Percentiles rank a stretch among this genome's conserved stretches.
These are phyloP conservation scores for Sesamia inferens DNA, from an alignment of 2,888 invertebrate genomes.

Conservation along the genomic window DNA sequence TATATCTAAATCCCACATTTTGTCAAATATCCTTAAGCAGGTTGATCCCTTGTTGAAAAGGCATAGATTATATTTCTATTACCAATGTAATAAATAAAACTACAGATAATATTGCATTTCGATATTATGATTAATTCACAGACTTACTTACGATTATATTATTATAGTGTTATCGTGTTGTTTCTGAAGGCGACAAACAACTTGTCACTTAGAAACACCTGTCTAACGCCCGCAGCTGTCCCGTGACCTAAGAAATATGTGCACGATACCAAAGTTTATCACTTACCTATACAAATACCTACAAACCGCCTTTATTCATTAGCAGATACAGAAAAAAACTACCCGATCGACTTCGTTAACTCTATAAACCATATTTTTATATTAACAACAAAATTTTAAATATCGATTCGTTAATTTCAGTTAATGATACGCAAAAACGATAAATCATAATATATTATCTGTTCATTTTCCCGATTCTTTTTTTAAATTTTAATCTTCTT, in stretches of 20 bases:
- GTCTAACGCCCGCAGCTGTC: slow-evolving; percentile 83
- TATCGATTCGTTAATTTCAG: slow-evolving; percentile 51
- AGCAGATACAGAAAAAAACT: slow-evolving; percentile 60
- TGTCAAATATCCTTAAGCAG: not conserved
- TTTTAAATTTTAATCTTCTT: slow-evolving; percentile 33
- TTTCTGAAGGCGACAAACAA: slow-evolving; percentile 58
- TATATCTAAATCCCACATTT: not conserved
- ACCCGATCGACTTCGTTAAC: slow-evolving; percentile 67
- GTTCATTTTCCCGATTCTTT: not conserved
- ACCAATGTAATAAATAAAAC: not conserved
- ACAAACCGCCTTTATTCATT: slow-evolving; percentile 68
- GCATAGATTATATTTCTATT: too few relatives aligned
- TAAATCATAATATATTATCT: slow-evolving; percentile 21
- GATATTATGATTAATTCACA: slow-evolving; percentile 4
- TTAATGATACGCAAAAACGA: slow-evolving; percentile 27
- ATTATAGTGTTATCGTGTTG: slow-evolving; percentile 32
- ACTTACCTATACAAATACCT: slow-evolving; percentile 57
- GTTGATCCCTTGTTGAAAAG: not conserved
- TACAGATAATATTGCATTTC: not conserved
- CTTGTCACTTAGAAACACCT: slow-evolving; percentile 82
- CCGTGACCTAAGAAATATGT: slow-evolving; percentile 72
- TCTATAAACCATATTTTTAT: slow-evolving; percentile 36
- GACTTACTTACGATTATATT: slow-evolving; percentile 17
- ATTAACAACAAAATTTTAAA: slow-evolving; percentile 42
- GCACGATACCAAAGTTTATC: slow-evolving; percentile 67